Percentiles rank a stretch among this genome's conserved stretches.
Conservation (phyloP, 2,113 vertebrate genomes). For the Holacanthus passer region DNA sequence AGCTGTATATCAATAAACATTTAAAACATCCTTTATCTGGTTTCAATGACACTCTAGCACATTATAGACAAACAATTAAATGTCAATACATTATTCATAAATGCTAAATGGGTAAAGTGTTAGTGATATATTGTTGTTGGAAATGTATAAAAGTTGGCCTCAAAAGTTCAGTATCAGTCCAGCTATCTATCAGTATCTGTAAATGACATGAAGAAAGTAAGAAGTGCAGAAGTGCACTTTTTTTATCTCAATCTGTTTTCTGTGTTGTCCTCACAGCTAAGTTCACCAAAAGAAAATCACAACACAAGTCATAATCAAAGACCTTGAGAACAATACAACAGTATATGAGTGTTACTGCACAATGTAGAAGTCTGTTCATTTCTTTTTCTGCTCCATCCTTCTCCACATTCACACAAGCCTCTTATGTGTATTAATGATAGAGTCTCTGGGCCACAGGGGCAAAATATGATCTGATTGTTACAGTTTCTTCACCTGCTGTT, state of each 20-base stretch:
- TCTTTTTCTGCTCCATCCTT: neutral
- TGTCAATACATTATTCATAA: neutral
- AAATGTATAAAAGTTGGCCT: neutral
- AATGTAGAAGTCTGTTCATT: neutral
- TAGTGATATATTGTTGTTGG: neutral
- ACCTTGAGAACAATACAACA: neutral
- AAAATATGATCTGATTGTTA: slow-evolving; percentile 1
- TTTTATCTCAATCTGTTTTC: neutral
- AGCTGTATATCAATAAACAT: neutral
- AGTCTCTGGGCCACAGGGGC: neutral
- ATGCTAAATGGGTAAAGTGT: too few species aligned
- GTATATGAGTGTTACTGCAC: neutral
- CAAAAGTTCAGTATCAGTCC: neutral
- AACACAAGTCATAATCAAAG: neutral
- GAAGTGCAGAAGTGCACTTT: neutral
- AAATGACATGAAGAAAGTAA: neutral
- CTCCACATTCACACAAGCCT: neutral
- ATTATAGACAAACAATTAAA: neutral
- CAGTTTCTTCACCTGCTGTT: neutral
- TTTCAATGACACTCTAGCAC: neutral
- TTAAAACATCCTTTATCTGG: neutral
- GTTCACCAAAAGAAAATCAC: neutral
- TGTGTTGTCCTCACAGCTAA: neutral
- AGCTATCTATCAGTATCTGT: neutral
- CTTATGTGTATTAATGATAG: neutral